A percentile compares a stretch with the other conserved stretches of the same genome.
phyloP scores from a whole-genome alignment of 2,113 vertebrate species.

The Phylloscopus trochiloides region DNA sequence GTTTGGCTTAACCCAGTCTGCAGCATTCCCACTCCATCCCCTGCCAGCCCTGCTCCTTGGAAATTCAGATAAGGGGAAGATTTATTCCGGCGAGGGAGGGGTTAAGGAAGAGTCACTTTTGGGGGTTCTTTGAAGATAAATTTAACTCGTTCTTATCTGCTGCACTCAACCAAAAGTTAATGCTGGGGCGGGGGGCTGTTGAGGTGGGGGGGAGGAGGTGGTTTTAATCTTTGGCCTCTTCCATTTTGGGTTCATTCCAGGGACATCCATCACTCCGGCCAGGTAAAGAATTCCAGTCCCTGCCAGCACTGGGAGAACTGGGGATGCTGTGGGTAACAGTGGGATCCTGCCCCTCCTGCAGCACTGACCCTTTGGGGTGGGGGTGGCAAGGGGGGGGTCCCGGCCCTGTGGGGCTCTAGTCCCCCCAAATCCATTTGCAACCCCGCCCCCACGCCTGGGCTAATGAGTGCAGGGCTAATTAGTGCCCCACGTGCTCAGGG shows the following conservation, averaged over 20 bases:
- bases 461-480: conserved; percentile 8
- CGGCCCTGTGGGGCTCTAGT: rapidly evolving
- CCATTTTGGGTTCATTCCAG: conserved; percentile 12
- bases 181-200: background rate
- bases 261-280: background rate
- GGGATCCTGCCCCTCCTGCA: background rate
- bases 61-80: conserved; percentile 64
- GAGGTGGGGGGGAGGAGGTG: background rate
- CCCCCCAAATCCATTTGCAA: background rate
- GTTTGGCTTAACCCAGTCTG: conserved; percentile 10
- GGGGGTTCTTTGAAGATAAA: conserved; percentile 67
- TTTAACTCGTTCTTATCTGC: conserved; percentile 62
- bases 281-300: background rate
- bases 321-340: background rate
- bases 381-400: background rate
- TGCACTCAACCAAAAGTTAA: conserved; percentile 25
- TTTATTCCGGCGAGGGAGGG: background rate
- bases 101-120: conserved; percentile 41
- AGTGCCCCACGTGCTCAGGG: background rate
- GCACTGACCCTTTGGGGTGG: background rate
- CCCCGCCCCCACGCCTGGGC: rapidly evolving
- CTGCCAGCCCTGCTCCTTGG: background rate
- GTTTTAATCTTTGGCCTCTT: conserved; percentile 12
- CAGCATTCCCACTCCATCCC: background rate
- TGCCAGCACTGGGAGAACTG: background rate